Conservation (phyloP, 2,888 invertebrate species). For the Archaeoteleia sp. region DNA sequence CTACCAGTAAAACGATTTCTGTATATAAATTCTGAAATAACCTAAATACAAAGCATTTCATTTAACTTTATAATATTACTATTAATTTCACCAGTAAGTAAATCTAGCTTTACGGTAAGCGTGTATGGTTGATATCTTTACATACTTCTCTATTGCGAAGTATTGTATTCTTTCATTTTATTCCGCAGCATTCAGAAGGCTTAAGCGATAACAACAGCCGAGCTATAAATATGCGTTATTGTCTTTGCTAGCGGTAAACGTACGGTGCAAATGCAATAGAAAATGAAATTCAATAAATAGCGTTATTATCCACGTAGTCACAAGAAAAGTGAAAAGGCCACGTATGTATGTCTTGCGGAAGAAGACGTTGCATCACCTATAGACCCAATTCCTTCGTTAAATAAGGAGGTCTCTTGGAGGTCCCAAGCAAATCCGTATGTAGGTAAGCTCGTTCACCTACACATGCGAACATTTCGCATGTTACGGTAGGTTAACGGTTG, state of each 20-base stretch:
- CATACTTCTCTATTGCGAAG: too few species aligned
- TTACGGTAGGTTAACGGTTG: conserved; percentile 58
- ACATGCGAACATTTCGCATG: conserved; percentile 24
- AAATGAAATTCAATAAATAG: conserved; percentile 6
- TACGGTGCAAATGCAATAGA: not conserved
- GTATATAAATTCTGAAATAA: too few species aligned
- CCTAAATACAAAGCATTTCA: too few species aligned
- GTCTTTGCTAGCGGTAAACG: conserved; percentile 3
- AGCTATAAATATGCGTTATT: not conserved
- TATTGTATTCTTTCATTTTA: too few species aligned
- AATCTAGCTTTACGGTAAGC: too few species aligned
- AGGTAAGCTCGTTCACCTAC: conserved; percentile 19
- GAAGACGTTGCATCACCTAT: conserved; percentile 55
- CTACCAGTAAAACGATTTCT: too few species aligned
- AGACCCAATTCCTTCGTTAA: conserved; percentile 59
- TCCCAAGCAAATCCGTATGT: conserved; percentile 15
- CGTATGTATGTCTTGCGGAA: conserved; percentile 13
- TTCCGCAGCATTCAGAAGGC: too few species aligned
- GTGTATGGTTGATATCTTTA: too few species aligned
- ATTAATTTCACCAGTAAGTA: too few species aligned
- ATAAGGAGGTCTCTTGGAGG: conserved; percentile 47
- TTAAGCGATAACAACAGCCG: not conserved
- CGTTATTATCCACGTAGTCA: not conserved
- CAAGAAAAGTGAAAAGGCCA: conserved; percentile 33
- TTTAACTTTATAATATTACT: too few species aligned